Conservation (phyloP, 2,888 invertebrate species). For the Mythimna ferrago region DNA sequence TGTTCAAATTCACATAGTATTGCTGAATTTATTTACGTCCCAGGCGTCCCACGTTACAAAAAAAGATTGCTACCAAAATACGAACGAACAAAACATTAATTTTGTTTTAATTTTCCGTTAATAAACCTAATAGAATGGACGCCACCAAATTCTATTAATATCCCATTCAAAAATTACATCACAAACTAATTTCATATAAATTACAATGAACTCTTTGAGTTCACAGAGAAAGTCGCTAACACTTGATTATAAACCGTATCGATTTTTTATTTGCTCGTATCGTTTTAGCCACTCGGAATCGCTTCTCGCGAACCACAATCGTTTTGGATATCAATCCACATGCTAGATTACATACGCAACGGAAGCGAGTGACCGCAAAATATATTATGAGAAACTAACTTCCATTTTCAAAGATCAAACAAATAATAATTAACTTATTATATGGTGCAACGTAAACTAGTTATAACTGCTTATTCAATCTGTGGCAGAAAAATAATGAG, state of each 20-base stretch:
- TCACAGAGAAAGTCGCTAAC: constrained; percentile 73
- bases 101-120: constrained; percentile 49
- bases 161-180: constrained; percentile 65
- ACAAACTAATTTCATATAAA: constrained; percentile 73
- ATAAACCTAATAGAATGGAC: constrained; percentile 45
- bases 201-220: constrained; percentile 67
- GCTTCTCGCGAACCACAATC: constrained; percentile 79
- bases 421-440: constrained; percentile 50
- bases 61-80: constrained; percentile 30
- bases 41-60: constrained; percentile 6
- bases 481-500: constrained; percentile 49
- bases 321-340: constrained; percentile 78
- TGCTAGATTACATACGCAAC: constrained; percentile 83
- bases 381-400: constrained; percentile 66
- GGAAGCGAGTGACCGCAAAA: constrained; percentile 75
- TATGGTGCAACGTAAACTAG: constrained; percentile 40
- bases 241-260: constrained; percentile 74
- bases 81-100: constrained; percentile 43
- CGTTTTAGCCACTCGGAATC: constrained; percentile 76
- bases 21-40: constrained; percentile 16
- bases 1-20: constrained; percentile 12
- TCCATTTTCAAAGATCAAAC: constrained; percentile 48
- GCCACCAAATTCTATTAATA: constrained; percentile 65
- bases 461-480: constrained; percentile 43
- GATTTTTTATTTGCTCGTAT: constrained; percentile 80